Evolutionary conservation across 2,888 invertebrate genomes (phyloP).

Genomic region (Cataglyphis livida): DNA sequence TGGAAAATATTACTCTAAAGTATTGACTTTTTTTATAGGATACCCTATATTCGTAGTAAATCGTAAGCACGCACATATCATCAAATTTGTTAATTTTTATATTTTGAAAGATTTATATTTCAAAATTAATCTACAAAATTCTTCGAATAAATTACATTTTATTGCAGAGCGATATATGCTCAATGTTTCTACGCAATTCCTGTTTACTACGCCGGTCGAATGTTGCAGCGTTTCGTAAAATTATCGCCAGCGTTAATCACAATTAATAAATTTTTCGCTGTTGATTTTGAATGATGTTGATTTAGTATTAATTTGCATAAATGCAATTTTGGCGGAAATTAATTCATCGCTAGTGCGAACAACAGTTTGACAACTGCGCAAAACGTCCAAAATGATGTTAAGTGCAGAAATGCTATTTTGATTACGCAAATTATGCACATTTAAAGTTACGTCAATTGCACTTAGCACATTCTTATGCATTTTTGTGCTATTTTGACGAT

Average conservation of each 20-base stretch:
- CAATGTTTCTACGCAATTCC: background rate
- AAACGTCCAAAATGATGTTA: conserved; percentile 23
- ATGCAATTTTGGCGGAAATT: background rate
- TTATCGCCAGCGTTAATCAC: background rate
- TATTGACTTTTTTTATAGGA: background rate
- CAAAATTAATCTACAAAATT: background rate
- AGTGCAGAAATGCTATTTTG: conserved; percentile 1
- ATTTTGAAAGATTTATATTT: background rate
- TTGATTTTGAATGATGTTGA: background rate
- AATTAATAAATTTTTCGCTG: conserved; percentile 12
- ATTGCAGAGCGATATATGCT: background rate
- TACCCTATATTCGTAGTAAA: background rate
- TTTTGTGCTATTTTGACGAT: background rate
- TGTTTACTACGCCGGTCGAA: conserved; percentile 2
- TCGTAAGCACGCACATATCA: background rate
- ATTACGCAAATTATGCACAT: background rate
- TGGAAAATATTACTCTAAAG: background rate
- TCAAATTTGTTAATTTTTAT: conserved; percentile 1
- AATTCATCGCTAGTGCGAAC: background rate
- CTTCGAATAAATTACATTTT: background rate
- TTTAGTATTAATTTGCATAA: background rate
- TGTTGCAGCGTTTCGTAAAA: background rate
- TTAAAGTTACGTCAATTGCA: background rate
- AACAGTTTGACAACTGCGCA: conserved; percentile 30
- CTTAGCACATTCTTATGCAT: background rate